phyloP scores from a whole-genome alignment of 2,888 invertebrate species.

The Schizotus pectinicornis region DNA sequence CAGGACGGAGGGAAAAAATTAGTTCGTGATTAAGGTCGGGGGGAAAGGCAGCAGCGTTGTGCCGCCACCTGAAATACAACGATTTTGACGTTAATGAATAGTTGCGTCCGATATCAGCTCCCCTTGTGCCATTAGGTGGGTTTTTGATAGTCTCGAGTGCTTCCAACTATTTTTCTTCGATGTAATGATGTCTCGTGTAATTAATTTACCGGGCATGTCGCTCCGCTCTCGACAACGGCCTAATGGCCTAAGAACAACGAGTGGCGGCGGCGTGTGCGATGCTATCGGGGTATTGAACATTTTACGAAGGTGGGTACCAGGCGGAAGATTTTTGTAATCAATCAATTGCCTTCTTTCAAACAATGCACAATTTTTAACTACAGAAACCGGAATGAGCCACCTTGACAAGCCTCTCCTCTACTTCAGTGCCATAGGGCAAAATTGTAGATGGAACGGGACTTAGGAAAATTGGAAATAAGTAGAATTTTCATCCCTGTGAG shows the following conservation, averaged over 20 bases:
- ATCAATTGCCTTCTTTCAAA: too few relatives aligned
- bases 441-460: too few relatives aligned
- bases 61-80: constrained; percentile 10
- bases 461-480: too few relatives aligned
- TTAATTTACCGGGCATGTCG: constrained; percentile 29
- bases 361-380: too few relatives aligned
- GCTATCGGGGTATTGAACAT: too few relatives aligned
- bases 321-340: too few relatives aligned
- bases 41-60: constrained; percentile 3
- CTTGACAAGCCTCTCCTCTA: too few relatives aligned
- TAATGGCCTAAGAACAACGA: constrained; percentile 17
- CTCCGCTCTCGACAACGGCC: constrained; percentile 20
- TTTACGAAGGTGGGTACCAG: too few relatives aligned
- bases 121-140: constrained; percentile 37
- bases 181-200: constrained; percentile 26
- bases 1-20: neutral
- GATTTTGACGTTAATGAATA: constrained; percentile 39
- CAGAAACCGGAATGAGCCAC: too few relatives aligned
- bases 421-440: too few relatives aligned
- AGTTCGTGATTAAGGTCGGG: constrained; percentile 7
- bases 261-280: too few relatives aligned
- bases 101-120: constrained; percentile 24
- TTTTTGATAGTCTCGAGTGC: constrained; percentile 40
- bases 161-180: constrained; percentile 25
- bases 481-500: too few relatives aligned